phyloP scores from a whole-genome alignment of 2,888 invertebrate species.

The Leptopilina syphax region DNA sequence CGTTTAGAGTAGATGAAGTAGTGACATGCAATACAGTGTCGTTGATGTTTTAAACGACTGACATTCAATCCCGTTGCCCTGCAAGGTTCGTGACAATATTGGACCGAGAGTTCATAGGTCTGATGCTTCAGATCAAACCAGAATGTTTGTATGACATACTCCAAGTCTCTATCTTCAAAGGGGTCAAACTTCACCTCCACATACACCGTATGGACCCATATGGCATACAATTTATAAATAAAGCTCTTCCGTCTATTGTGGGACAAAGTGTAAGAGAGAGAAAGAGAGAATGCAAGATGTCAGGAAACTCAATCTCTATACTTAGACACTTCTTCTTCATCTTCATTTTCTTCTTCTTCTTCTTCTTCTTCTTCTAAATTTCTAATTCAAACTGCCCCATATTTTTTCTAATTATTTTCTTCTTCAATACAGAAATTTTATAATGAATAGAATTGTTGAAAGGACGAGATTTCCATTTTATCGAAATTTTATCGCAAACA shows the following conservation, averaged over 20 bases:
- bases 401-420: no score
- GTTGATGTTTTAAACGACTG: slow-evolving; percentile 58
- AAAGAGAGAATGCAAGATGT: slow-evolving; percentile 7
- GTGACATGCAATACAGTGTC: not conserved
- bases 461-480: no score
- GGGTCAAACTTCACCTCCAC: slow-evolving; percentile 58
- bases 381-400: no score
- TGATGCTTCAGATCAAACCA: slow-evolving; percentile 4
- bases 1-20: slow-evolving; percentile 1
- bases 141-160: slow-evolving; percentile 23
- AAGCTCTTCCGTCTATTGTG: slow-evolving; percentile 67
- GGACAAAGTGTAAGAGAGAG: slow-evolving; percentile 57
- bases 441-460: no score
- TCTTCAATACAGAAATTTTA: no score
- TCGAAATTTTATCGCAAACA: no score
- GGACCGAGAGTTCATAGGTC: slow-evolving; percentile 44
- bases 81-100: slow-evolving; percentile 58
- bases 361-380: no score
- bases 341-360: slow-evolving; percentile 13
- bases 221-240: slow-evolving; percentile 71
- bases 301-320: slow-evolving; percentile 52
- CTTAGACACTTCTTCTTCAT: no score
- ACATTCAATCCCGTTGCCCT: slow-evolving; percentile 49
- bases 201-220: slow-evolving; percentile 63
- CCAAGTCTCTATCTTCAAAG: slow-evolving; percentile 64